Evolutionary conservation across 2,113 vertebrate species (phyloP).

Genomic region (Paramisgurnus dabryanus): DNA sequence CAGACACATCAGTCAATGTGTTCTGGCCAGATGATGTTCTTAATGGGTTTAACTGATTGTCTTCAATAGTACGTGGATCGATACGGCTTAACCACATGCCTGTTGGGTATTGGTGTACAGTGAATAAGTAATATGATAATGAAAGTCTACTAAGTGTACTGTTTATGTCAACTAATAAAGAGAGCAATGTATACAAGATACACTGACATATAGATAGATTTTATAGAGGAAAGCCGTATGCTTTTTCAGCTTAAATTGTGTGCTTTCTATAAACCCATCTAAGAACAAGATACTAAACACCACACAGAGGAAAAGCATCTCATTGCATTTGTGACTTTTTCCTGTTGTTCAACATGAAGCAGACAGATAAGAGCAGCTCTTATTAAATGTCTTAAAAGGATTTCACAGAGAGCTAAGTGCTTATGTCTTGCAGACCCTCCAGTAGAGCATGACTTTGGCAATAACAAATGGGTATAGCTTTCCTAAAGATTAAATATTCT

Average conservation of each 20-base stretch:
- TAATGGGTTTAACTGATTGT: constrained; percentile 29
- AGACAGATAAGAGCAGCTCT: constrained; percentile 30
- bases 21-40: constrained; percentile 25
- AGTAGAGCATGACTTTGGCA: not conserved
- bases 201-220: not conserved
- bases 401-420: constrained; percentile 41
- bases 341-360: not conserved
- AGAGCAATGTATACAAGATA: not conserved
- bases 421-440: constrained; percentile 28
- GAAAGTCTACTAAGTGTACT: constrained; percentile 5
- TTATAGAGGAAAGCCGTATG: not conserved
- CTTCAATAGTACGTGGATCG: constrained; percentile 35
- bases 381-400: constrained; percentile 43
- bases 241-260: not conserved
- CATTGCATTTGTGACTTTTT: constrained; percentile 17
- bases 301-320: constrained; percentile 5
- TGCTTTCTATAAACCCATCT: constrained; percentile 5
- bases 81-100: constrained; percentile 37
- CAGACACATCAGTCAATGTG: constrained; percentile 32
- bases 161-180: constrained; percentile 14
- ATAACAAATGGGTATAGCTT: constrained; percentile 30
- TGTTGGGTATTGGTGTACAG: constrained; percentile 8
- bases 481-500: constrained; percentile 45
- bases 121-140: constrained; percentile 24
- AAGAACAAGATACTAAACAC: constrained; percentile 7